Conservation (phyloP, 2,888 invertebrate genomes). For the Linnaemya tessellans region DNA sequence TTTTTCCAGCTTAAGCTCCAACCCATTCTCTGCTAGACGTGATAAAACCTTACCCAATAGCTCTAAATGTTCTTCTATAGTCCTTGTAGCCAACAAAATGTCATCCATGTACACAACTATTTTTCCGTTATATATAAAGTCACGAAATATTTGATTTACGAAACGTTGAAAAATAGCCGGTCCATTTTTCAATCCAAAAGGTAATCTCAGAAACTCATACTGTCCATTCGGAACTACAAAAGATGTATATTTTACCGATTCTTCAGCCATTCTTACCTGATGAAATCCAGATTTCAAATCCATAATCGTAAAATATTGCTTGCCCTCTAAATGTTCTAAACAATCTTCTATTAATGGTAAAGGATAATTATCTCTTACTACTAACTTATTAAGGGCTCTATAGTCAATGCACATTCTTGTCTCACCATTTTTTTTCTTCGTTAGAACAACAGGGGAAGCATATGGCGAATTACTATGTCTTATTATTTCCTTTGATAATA, state of each 20-base stretch:
- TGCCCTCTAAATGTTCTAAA: background rate
- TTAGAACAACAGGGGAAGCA: too few relatives aligned
- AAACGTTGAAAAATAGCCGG: background rate
- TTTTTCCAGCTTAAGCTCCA: background rate
- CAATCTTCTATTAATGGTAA: background rate
- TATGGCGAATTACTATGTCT: too few relatives aligned
- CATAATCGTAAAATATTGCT: background rate
- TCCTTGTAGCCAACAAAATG: background rate
- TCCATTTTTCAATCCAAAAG: conserved; percentile 3
- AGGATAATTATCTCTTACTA: background rate
- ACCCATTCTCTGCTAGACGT: background rate
- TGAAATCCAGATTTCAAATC: background rate
- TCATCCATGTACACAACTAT: background rate
- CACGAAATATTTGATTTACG: background rate
- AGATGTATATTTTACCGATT: background rate
- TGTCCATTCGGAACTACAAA: background rate
- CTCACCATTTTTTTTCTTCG: background rate
- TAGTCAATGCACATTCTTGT: conserved; percentile 1
- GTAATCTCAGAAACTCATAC: background rate
- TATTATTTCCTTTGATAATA: too few relatives aligned
- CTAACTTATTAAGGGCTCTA: background rate
- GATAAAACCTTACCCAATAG: background rate
- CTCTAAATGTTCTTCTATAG: background rate
- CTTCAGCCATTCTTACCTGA: background rate
- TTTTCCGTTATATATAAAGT: background rate